Conservation (phyloP, 1,140 invertebrate species). For the Sarcophaga bullata region DNA sequence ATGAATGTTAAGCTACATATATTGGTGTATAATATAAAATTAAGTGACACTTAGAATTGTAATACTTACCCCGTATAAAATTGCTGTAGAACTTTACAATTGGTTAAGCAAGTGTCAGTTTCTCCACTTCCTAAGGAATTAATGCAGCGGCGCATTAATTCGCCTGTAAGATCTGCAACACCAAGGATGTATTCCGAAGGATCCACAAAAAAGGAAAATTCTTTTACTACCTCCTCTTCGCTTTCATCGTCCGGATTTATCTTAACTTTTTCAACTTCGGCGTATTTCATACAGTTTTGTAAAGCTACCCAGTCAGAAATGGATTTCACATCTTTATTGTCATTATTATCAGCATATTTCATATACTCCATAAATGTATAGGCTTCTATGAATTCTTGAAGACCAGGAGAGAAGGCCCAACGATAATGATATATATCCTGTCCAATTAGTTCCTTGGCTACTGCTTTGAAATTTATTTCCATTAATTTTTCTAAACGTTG, state of each 20-base stretch:
- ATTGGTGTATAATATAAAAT: no score
- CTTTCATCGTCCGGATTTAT: background rate
- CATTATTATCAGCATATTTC: conserved; percentile 43
- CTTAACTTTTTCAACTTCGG: conserved; percentile 18
- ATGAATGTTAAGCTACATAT: background rate
- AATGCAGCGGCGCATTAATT: conserved; percentile 89
- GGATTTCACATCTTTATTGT: conserved; percentile 6
- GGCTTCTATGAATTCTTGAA: conserved; percentile 92
- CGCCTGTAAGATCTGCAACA: conserved; percentile 87
- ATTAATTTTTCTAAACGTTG: conserved; percentile 72
- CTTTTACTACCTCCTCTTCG: background rate
- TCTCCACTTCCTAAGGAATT: conserved; percentile 83
- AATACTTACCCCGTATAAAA: conserved; percentile 73
- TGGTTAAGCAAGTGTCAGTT: conserved; percentile 77
- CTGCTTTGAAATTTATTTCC: conserved; percentile 71
- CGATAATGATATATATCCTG: conserved; percentile 80
- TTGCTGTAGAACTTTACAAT: conserved; percentile 77
- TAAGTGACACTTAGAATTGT: background rate
- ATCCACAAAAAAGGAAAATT: conserved; percentile 53
- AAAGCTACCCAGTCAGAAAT: conserved; percentile 59
- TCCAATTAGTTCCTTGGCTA: conserved; percentile 78
- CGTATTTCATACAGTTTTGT: conserved; percentile 63
- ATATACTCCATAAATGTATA: conserved; percentile 80
- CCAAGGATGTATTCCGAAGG: conserved; percentile 74
- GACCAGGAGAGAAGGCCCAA: conserved; percentile 78